Conservation (phyloP, 2,888 invertebrate genomes). For the Hydriomena furcata region DNA sequence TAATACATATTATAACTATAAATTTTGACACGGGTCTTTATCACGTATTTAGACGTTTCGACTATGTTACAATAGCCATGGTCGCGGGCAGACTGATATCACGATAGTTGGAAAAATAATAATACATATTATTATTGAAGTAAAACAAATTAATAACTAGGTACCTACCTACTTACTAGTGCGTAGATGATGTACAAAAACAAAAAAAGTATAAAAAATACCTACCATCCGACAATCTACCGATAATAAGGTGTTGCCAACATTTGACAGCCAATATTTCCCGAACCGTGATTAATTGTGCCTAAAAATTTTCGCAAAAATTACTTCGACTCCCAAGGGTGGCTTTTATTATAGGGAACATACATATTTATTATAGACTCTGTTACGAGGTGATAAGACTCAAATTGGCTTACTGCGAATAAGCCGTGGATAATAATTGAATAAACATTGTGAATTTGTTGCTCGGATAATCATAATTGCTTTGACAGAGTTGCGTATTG, state of each 20-base stretch:
- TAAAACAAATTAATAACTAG: too few species aligned
- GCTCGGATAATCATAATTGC: slow-evolving; percentile 11
- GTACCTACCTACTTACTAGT: too few species aligned
- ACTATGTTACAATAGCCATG: too few species aligned
- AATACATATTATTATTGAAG: too few species aligned
- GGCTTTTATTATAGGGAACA: slow-evolving; percentile 10
- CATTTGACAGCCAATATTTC: slow-evolving; percentile 25
- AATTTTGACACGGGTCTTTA: too few species aligned
- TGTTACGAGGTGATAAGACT: slow-evolving; percentile 8
- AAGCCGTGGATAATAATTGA: slow-evolving; percentile 5
- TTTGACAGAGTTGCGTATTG: neutral
- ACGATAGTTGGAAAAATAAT: too few species aligned
- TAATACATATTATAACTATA: too few species aligned
- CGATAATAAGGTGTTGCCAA: slow-evolving; percentile 28
- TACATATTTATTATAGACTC: slow-evolving; percentile 9
- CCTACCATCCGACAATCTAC: neutral
- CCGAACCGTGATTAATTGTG: slow-evolving; percentile 28
- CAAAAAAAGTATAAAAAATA: neutral
- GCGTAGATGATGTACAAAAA: too few species aligned
- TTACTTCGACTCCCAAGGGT: slow-evolving; percentile 20
- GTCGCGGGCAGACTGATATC: too few species aligned
- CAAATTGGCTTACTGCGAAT: neutral
- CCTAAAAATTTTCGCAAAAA: slow-evolving; percentile 26
- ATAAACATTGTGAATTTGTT: slow-evolving; percentile 13
- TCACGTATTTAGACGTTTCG: too few species aligned